Conservation (phyloP, 2,797 vertebrate genomes). For the Urophycis tenuis region DNA sequence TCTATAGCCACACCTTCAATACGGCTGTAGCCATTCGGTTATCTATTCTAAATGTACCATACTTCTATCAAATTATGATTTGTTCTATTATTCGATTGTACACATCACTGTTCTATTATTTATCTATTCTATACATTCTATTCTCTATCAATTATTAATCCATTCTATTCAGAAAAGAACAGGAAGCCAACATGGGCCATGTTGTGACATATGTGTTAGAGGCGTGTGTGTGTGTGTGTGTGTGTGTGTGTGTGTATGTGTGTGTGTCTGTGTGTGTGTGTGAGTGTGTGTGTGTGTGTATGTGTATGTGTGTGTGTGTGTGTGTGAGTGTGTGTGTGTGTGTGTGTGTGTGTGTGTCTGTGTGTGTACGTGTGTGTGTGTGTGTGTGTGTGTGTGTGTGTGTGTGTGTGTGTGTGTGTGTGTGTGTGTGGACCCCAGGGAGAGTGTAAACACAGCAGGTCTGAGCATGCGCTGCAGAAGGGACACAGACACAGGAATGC, state of each 20-base stretch:
- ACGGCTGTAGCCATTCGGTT: no score
- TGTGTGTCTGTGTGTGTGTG: not conserved
- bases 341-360: not conserved
- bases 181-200: no score
- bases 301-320: no score
- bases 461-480: not conserved
- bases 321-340: not conserved
- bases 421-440: no score
- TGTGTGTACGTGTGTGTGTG: no score
- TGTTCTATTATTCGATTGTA: not conserved
- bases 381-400: no score
- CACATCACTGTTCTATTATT: not conserved
- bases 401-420: no score
- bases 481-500: not conserved
- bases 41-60: not conserved
- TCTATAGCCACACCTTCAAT: no score
- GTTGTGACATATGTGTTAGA: not conserved
- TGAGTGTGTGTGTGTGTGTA: not conserved
- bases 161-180: no score
- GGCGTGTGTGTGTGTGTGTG: not conserved
- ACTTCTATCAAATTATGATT: no score
- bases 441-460: not conserved
- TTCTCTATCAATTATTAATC: no score
- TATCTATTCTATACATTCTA: not conserved
- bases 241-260: no score